These are phyloP conservation scores for Thermophis baileyi DNA, from an alignment of 2,113 vertebrate species.

Conservation along the genomic window DNA sequence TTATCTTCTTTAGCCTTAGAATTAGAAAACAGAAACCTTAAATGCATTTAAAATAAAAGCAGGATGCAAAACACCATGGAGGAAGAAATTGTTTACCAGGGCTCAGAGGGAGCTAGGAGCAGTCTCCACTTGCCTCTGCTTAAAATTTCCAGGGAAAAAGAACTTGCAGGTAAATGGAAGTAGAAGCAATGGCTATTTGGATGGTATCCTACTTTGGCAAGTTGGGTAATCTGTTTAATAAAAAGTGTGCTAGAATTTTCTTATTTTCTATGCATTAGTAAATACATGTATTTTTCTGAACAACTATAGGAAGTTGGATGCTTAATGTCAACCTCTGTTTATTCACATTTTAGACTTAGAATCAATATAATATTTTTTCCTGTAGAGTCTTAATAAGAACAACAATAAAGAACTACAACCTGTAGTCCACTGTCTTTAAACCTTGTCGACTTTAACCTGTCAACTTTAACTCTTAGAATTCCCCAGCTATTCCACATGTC, in stretches of 20 bases:
- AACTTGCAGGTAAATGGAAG: not conserved
- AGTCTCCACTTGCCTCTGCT: not conserved
- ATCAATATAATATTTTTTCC: not conserved
- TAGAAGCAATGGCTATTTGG: not conserved
- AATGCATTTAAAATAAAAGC: not conserved
- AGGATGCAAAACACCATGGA: not conserved
- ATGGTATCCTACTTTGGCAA: not conserved
- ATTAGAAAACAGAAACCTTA: not conserved
- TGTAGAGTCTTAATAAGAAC: not conserved
- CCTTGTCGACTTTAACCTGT: not conserved
- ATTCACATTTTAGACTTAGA: not conserved
- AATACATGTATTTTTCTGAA: not conserved
- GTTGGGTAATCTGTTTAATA: not conserved
- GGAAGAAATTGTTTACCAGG: not conserved
- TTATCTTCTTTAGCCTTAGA: not conserved
- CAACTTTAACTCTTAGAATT: not conserved
- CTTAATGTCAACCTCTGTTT: not conserved
- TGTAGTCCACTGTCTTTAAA: not conserved
- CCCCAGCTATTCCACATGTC: not conserved
- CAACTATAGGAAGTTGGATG: not conserved
- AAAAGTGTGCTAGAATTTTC: not conserved
- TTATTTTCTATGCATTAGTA: not conserved
- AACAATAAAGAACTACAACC: not conserved
- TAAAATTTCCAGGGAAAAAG: not conserved
- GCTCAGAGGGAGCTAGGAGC: not conserved